phyloP scores from a whole-genome alignment of 1,140 invertebrate genomes.

The Saccostrea echinata region DNA sequence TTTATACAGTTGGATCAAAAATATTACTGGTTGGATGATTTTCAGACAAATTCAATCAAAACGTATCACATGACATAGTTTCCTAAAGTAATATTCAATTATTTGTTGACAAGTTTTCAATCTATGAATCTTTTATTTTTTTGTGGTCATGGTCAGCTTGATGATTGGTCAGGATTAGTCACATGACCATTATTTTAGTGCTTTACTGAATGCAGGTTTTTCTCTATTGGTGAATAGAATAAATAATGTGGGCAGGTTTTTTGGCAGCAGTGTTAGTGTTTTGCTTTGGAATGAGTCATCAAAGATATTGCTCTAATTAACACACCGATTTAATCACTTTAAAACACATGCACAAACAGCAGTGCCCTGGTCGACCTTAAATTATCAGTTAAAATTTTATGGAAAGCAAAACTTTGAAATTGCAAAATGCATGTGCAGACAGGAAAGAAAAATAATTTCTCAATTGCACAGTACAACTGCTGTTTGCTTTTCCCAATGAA shows the following conservation, averaged over 20 bases:
- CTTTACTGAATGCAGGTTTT: conserved; percentile 10
- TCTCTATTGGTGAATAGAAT: neutral
- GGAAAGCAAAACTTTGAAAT: neutral
- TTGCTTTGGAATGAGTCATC: conserved; percentile 20
- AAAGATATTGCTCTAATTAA: conserved; percentile 19
- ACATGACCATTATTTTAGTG: neutral
- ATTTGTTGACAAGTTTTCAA: conserved; percentile 3
- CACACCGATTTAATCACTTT: conserved; percentile 32
- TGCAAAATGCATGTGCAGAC: neutral
- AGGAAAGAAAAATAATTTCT: neutral
- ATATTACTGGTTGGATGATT: neutral
- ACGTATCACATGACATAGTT: neutral
- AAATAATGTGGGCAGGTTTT: neutral
- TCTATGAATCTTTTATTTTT: neutral
- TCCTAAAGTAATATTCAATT: conserved; percentile 8
- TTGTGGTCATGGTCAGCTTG: neutral
- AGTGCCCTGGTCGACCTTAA: neutral
- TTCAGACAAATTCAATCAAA: neutral
- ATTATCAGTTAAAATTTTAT: neutral
- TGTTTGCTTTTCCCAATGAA: neutral
- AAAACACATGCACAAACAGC: neutral
- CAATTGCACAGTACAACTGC: neutral
- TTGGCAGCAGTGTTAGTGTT: neutral
- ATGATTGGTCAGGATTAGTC: conserved; percentile 2
- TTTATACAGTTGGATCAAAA: conserved; percentile 12